Evolutionary conservation across 2,888 invertebrate species (phyloP), one percentile per base, ranked within the genome.

Genomic region (Orchesella flavescens): DNA sequence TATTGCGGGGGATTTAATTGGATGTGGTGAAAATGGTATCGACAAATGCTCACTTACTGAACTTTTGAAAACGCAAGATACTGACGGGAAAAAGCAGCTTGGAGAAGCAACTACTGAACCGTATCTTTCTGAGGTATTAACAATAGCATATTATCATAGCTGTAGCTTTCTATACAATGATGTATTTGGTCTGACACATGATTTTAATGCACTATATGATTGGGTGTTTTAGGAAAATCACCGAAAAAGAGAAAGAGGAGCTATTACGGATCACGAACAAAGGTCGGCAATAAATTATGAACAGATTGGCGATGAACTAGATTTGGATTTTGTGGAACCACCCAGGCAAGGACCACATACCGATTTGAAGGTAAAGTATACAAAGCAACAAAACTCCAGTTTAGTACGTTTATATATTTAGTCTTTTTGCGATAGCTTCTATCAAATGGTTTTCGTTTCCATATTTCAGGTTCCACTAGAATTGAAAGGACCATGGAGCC

Each of bases 401-500:
- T n/a, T n/a, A n/a, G n/a, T n/a, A n/a, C n/a, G n/a, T n/a, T n/a
- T n/a, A n/a, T n/a, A n/a, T n/a, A n/a, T n/a, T n/a, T n/a, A n/a
- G n/a, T n/a, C n/a, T n/a, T n/a, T n/a, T n/a, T n/a, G n/a, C n/a
- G n/a, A n/a, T n/a, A n/a, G n/a, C n/a, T n/a, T n/a, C n/a, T n/a
- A n/a, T n/a, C n/a, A n/a, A n/a, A n/a, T n/a, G n/a, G n/a, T n/a
- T n/a, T n/a, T n/a, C n/a, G n/a, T n/a, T n/a, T n/a, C n/a, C 34
- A 34, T 19, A 21, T 46, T 53, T 24, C 61, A 2, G 89, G 89
- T 66, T 0, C 90, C 90, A 65, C 90, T 92, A 0, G 89, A 87
- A 0, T 90, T 97, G 15, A 93, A 92, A 83, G 98, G 97, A 1
- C 97, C 97, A 0, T 93, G 89, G 90, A 95, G 95, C 89, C 97